phyloP scores from a whole-genome alignment of 2,888 invertebrate genomes.

The Syrphus vitripennis region DNA sequence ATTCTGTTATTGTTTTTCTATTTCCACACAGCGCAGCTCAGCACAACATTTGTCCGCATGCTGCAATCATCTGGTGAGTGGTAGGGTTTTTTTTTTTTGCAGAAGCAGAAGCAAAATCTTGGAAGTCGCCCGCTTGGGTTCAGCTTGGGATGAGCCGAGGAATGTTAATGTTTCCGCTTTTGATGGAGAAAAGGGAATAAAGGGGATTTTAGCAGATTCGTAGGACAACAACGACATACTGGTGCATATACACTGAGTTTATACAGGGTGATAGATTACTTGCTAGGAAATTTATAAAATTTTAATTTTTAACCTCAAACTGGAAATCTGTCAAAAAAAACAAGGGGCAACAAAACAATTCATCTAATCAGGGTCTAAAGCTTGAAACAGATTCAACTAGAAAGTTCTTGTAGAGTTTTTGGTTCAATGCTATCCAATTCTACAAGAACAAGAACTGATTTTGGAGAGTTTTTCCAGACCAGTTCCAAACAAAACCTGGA shows the following conservation, averaged over 20 bases:
- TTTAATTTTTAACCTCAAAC: no score
- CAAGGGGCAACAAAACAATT: no score
- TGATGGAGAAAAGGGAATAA: neutral
- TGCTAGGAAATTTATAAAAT: neutral
- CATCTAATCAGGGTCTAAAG: no score
- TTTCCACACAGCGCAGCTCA: slow-evolving; percentile 34
- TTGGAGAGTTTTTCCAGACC: no score
- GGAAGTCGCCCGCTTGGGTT: slow-evolving; percentile 62
- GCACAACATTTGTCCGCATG: slow-evolving; percentile 52
- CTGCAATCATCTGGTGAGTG: slow-evolving; percentile 56
- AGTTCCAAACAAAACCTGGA: no score
- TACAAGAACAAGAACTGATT: no score
- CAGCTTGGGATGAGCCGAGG: slow-evolving; percentile 63
- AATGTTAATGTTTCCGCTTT: slow-evolving; percentile 68
- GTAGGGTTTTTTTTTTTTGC: slow-evolving; percentile 18
- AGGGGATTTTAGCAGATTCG: slow-evolving; percentile 1
- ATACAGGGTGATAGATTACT: neutral
- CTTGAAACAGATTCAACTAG: no score
- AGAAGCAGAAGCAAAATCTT: slow-evolving; percentile 46
- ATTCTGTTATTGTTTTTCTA: slow-evolving; percentile 68
- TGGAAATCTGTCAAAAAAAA: no score
- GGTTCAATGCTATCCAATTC: no score
- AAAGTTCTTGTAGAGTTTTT: no score
- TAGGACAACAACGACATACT: slow-evolving; percentile 18
- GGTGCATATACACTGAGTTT: slow-evolving; percentile 13